phyloP scores from a whole-genome alignment of 2,797 vertebrate species.

The Cercopithecus neglectus region DNA sequence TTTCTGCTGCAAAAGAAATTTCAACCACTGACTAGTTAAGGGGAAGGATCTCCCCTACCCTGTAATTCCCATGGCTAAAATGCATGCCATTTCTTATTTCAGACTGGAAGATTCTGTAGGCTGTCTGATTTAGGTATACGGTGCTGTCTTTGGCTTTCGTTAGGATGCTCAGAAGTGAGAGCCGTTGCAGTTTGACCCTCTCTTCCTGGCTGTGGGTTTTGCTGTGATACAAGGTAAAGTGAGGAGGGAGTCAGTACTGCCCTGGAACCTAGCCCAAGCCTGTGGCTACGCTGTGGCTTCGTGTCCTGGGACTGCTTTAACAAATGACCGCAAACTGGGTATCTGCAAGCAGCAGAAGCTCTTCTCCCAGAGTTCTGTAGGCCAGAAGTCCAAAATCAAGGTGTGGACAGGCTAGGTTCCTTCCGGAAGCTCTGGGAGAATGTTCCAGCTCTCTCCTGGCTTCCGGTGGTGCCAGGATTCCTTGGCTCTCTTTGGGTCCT shows the following conservation, averaged over 20 bases:
- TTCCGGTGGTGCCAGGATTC: rapidly evolving
- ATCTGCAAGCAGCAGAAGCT: neutral
- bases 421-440: rapidly evolving
- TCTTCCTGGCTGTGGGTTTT: neutral
- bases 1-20: neutral
- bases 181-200: rapidly evolving
- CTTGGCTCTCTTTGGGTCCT: rapidly evolving
- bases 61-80: neutral
- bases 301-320: rapidly evolving
- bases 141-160: rapidly evolving
- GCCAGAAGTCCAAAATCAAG: neutral
- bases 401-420: neutral
- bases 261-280: rapidly evolving
- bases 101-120: neutral
- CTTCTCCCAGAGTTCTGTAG: neutral
- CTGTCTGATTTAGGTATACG: rapidly evolving
- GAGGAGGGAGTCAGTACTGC: too few species aligned
- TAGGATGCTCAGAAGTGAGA: too few species aligned
- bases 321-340: rapidly evolving
- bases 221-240: rapidly evolving
- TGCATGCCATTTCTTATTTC: neutral
- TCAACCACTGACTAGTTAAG: neutral
- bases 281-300: rapidly evolving
- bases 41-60: neutral
- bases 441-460: rapidly evolving